Evolutionary conservation across 2,888 invertebrate genomes (phyloP), one percentile per base, ranked within the genome.

Genomic region (Drosophila diplacantha): DNA sequence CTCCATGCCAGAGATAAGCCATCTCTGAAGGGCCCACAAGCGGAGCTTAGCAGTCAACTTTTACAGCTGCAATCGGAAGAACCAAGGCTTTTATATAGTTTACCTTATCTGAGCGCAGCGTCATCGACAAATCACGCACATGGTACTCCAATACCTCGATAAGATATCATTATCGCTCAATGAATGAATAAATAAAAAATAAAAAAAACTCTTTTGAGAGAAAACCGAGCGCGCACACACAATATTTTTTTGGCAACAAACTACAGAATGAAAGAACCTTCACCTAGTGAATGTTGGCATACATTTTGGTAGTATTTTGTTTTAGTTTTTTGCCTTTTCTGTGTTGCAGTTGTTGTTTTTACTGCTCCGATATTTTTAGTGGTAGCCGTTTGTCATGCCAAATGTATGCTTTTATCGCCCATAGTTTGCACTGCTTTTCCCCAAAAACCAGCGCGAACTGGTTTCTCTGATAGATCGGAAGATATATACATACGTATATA

Each of bases 291-390:
- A 54, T 18, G 35, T 74, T 63, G 72, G 69, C 60, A 66, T 54
- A 72, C 62, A 73, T 65, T 65, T 77, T 79, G 72, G 67, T 77
- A 77, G 74, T 72, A 55, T 68, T 77, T 70, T 56, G 29, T 66
- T 58, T 44, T 52, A 41, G 38, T 57, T 57, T 63, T 50, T 37
- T 34, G 18, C 16, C 26, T 29, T 43, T 20, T 12, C 20, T 38
- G 3, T 20, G n/a, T 38, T 38, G 20, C 20, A 20, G 20, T 20
- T 22, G n/a, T 22, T 29, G 18, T 26, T 34, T 38, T 54, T 18
- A 49, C 8, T 44, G 26, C 3, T 46, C 20, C 14, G 58, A 52
- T 60, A 51, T 67, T 68, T 61, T 55, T 55, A 63, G 54, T 60
- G 37, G 11, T 11, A 9, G 32, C 16, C 22, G 34, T 52, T 41